Evolutionary conservation across 2,888 invertebrate species (phyloP).

Genomic region (Unio pictorum): DNA sequence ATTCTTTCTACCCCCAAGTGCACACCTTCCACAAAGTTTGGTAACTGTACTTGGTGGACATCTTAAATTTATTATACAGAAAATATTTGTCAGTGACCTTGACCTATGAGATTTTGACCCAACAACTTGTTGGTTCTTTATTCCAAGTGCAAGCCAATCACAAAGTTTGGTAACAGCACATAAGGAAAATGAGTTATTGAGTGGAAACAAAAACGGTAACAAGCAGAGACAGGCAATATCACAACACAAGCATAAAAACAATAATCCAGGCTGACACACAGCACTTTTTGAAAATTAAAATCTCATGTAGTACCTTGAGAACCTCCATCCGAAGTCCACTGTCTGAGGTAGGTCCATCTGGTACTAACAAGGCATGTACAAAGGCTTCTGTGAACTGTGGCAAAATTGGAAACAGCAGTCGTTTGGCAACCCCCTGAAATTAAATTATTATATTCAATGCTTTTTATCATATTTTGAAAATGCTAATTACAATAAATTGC

Average conservation of each 20-base stretch:
- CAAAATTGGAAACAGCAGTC: slow-evolving; percentile 79
- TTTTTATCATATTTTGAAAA: not conserved
- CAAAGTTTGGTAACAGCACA: too few species aligned
- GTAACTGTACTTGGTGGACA: too few species aligned
- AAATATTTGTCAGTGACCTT: too few species aligned
- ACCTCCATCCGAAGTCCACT: slow-evolving; percentile 79
- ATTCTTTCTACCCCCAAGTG: too few species aligned
- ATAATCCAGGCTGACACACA: not conserved
- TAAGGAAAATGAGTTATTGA: too few species aligned
- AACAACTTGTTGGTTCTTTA: too few species aligned
- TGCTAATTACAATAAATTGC: not conserved
- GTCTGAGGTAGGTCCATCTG: slow-evolving; percentile 76
- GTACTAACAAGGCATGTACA: slow-evolving; percentile 74
- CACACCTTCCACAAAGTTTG: too few species aligned
- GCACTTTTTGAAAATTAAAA: not conserved
- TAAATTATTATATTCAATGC: too few species aligned
- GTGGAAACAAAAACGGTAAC: too few species aligned
- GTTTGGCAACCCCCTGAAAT: slow-evolving; percentile 72
- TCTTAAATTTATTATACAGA: too few species aligned
- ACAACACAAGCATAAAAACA: not conserved
- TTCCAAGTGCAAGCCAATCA: too few species aligned
- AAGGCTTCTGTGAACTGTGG: slow-evolving; percentile 80
- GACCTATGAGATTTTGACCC: too few species aligned
- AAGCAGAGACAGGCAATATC: not conserved
- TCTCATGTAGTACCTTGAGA: slow-evolving; percentile 71